Evolutionary conservation across 2,113 vertebrate genomes (phyloP), one percentile per base, ranked within the genome.

Genomic region (Perognathus longimembris): DNA sequence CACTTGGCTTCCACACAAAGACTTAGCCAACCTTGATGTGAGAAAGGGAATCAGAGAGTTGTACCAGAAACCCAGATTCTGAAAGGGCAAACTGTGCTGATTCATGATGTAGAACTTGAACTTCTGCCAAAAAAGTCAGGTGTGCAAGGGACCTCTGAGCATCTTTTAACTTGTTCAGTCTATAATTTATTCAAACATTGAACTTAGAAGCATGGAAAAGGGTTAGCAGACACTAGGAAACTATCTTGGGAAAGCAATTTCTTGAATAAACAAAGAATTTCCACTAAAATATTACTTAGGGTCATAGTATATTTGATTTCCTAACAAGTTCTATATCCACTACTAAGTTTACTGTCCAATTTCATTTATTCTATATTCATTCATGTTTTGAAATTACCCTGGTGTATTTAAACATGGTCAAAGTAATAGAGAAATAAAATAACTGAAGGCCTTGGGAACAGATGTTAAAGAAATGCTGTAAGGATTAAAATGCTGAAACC

Each of bases 1-100:
- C 59, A 73, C 61, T 96, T 97, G 95, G 64, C 89, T 92, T 34
- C 69, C 30, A 95, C 95, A 94, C 87, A 96, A 89, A 95, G 94
- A 93, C 73, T 80, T 0, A 2, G 78, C 81, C 94, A 91, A 89
- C 84, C 80, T 74, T 71, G n/a, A 94, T 69, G 40, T 74, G 28
- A 90, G 90, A 91, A 59, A 54, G 83, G n/a, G 21, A 42, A 45
- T 84, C 70, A 67, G 54, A 36, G 28, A 5, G 66, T 7, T 63
- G 86, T 38, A 78, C 76, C 38, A 95, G 73, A 32, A 50, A 57
- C 54, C 15, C 20, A 15, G 9, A 57, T 66, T 92, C 94, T 92
- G 93, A 96, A 89, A 95, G 97, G 85, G 80, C 90, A 91, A 97
- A 92, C 78, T 96, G 85, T 94, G 87, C 63, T 11, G 71, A 74